Base-by-base conservation (phyloP, 2,888 invertebrate genomes). In the Glaucopsyche alexis region DNA sequence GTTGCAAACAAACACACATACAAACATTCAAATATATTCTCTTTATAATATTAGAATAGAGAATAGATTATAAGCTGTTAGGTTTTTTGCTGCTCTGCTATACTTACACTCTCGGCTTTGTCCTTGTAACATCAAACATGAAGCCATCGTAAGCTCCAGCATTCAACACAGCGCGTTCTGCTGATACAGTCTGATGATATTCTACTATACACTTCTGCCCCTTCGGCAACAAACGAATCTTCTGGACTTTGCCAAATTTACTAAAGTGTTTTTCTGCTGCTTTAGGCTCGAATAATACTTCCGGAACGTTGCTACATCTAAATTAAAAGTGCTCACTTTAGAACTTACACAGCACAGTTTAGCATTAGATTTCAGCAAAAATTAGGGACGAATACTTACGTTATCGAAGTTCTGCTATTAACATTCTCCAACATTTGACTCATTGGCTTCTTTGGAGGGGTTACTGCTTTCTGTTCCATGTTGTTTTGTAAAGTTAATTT, bases 241-340 rank as follows among this genome's bases (percentile, higher is more conserved):
- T 94, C 14, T 93, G 93, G 3, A 97, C 94, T 60, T 91, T 93
- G 0, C 97, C 97, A 89, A 95, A 97, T 81, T 95, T 94, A 29
- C 94, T 91, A 76, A 96, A 96, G 83, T 96, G 95, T 74, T 94
- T 91, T 78, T 95, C 95, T 0, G 95, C 95, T 38, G 94, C 84
- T 71, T 90, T 83, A 1, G 94, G 83, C 77, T 95, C 94, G 72
- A 95, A 91, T 73, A 96, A 90, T 9, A 92, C 85, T 47, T 94
- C 94, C 0, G 96, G 96, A 67, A 96, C 95, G 81, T 94, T 93
- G 49, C 92, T 88, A 81, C 96, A 96, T 52, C 95, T 95, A 77
- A 40, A 83, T 71, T 66, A 45, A 73, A 73, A 72, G 71, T 70
- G 16, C 45, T 69, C 69, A 7, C 13, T 14, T n/a, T 40, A 16